Percentiles rank a stretch among this genome's conserved stretches.
Evolutionary conservation across 2,888 invertebrate species (phyloP).

Genomic region (Mythimna albipuncta): DNA sequence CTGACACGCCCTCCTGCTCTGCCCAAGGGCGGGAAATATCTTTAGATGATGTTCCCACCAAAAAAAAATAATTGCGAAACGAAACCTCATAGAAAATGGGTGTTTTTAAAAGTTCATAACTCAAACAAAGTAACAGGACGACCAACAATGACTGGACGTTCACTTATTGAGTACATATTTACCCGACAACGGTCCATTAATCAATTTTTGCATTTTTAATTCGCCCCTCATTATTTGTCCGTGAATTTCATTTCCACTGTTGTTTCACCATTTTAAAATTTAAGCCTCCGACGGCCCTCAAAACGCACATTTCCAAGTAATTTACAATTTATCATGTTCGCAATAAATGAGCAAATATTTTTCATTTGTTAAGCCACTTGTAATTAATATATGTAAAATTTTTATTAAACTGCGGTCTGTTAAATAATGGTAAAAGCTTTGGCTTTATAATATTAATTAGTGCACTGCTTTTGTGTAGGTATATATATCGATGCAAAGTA

Average conservation of each 20-base stretch:
- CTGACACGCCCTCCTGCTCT: too few species aligned
- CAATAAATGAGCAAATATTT: slow-evolving; percentile 89
- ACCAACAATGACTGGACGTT: slow-evolving; percentile 43
- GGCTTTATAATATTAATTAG: slow-evolving; percentile 66
- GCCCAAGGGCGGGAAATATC: too few species aligned
- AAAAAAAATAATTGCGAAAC: too few species aligned
- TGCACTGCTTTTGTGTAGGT: slow-evolving; percentile 23
- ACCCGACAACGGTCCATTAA: slow-evolving; percentile 86
- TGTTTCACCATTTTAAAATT: slow-evolving; percentile 86
- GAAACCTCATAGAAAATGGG: slow-evolving; percentile 8
- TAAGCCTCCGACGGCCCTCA: slow-evolving; percentile 76
- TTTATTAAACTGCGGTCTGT: slow-evolving; percentile 81
- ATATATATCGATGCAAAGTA: slow-evolving; percentile 27
- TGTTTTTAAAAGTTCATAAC: slow-evolving; percentile 12
- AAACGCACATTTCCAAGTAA: slow-evolving; percentile 88
- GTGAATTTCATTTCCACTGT: slow-evolving; percentile 86
- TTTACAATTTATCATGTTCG: slow-evolving; percentile 89
- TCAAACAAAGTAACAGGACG: slow-evolving; percentile 34
- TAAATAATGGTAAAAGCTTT: slow-evolving; percentile 71
- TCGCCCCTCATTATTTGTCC: slow-evolving; percentile 88
- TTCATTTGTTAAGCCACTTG: slow-evolving; percentile 86
- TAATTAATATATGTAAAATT: slow-evolving; percentile 85
- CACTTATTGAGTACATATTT: slow-evolving; percentile 86
- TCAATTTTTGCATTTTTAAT: slow-evolving; percentile 91
- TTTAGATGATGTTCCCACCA: too few species aligned